Base-by-base conservation (phyloP, 2,888 invertebrate genomes). In the Opisthograptis luteolata region DNA sequence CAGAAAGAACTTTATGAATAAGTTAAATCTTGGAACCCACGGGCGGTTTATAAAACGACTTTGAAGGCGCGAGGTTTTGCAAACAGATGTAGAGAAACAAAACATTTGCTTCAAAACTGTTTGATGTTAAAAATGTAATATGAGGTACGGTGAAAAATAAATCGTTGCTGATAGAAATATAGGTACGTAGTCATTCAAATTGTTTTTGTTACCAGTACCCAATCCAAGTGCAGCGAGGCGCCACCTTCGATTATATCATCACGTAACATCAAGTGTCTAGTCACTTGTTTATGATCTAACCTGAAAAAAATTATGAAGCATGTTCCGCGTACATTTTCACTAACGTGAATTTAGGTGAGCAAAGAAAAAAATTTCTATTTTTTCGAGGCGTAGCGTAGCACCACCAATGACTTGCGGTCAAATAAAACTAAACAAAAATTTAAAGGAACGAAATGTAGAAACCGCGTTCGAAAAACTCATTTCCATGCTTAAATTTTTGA, bases 1-100 rank as follows among this genome's bases (percentile, higher is more conserved):
- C 30, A 24, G 34, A 43, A 19, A 54, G 35, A 47, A 47, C 49
- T 61, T 58, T 55, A 52, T 58, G 58, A 61, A 58, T 58, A 58
- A 58, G 52, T 58, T 46, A 60, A 47, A 14, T 40, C 37, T 37
- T 17, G 37, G 45, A 51, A 40, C 39, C 27, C 52, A 47, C 20
- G 39, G 31, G 15, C 40, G 30, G 30, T 10, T 46, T 43, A 51
- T 43, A 37, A 50, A 58, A 55, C 25, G 44, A 45, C 49, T 40
- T 46, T 43, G 34, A 35, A 37, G 30, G 9, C 17, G 22, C 27
- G 10, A 13, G 31, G 13, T 17, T 32, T 34, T 15, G 20, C 35
- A 41, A 36, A 44, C 37, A 35, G 22, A 50, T 37, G 20, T 44
- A 12, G n/a, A 10, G 4, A 1, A 24, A 10, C 7, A 37, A 10